Conservation (phyloP, 2,797 vertebrate genomes). For the Mormyrus hasselquistii region DNA sequence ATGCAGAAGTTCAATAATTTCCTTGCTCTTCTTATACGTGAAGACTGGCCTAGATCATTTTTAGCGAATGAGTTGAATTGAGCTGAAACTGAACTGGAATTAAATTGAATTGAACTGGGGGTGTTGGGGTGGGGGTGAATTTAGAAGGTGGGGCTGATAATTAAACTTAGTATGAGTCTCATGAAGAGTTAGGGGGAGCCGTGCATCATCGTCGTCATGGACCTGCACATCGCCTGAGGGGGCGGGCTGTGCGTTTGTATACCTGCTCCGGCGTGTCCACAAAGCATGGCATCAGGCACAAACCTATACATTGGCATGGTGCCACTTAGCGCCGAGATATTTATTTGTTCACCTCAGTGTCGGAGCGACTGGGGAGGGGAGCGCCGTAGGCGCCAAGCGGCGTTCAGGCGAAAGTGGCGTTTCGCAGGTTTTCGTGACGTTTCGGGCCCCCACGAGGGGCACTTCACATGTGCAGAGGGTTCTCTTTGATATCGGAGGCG, state of each 20-base stretch:
- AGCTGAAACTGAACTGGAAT: background rate
- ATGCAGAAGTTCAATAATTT: background rate
- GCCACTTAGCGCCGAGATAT: background rate
- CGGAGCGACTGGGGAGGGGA: conserved; percentile 16
- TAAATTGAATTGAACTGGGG: background rate
- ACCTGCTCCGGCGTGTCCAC: background rate
- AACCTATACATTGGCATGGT: background rate
- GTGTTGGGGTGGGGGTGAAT: background rate
- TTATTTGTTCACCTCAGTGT: conserved; percentile 12
- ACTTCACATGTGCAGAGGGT: conserved; percentile 69
- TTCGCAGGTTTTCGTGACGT: conserved; percentile 72
- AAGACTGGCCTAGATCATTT: background rate
- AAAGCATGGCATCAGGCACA: background rate
- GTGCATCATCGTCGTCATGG: background rate
- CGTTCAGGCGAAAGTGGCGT: conserved; percentile 42
- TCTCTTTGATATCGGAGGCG: conserved; percentile 75
- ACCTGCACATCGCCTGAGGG: background rate
- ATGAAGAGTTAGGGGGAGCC: background rate
- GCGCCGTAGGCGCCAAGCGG: conserved; percentile 31
- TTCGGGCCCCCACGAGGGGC: conserved; percentile 69
- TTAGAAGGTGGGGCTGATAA: background rate
- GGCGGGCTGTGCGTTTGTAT: background rate
- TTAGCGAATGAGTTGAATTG: background rate
- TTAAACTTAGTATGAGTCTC: background rate
- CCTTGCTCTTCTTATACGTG: background rate